Evolutionary conservation across 2,888 invertebrate species (phyloP).

Genomic region (Taenaris catops): DNA sequence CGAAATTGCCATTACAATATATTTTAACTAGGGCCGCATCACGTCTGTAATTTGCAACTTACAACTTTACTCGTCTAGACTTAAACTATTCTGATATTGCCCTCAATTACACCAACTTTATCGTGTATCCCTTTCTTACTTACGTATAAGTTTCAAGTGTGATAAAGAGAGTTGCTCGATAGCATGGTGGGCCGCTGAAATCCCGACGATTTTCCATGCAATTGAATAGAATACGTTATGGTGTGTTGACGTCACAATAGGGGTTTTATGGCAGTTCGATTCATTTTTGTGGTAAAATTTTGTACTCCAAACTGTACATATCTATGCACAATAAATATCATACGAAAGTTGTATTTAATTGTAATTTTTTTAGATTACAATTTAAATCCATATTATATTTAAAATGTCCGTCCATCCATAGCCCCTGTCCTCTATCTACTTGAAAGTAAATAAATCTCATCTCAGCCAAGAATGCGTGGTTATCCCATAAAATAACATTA

Average conservation of each 20-base stretch:
- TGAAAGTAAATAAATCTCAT: constrained; percentile 33
- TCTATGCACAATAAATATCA: too few relatives aligned
- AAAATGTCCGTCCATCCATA: too few relatives aligned
- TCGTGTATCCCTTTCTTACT: constrained; percentile 36
- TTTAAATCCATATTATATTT: too few relatives aligned
- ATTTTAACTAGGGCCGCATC: constrained; percentile 49
- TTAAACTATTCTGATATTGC: constrained; percentile 69
- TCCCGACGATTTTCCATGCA: constrained; percentile 70
- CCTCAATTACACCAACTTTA: constrained; percentile 55
- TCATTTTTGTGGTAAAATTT: constrained; percentile 20
- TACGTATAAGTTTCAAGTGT: constrained; percentile 14
- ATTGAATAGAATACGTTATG: constrained; percentile 71
- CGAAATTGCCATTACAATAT: constrained; percentile 48
- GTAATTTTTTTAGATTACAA: too few relatives aligned
- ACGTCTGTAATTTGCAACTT: constrained; percentile 60
- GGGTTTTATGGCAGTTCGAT: constrained; percentile 44
- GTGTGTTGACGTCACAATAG: constrained; percentile 57
- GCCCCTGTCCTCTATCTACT: constrained; percentile 2
- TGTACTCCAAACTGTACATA: neutral
- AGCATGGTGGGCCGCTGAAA: constrained; percentile 52
- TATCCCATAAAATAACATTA: constrained; percentile 36
- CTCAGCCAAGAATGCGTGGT: constrained; percentile 31
- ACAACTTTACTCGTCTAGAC: constrained; percentile 68
- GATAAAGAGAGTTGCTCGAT: constrained; percentile 33
- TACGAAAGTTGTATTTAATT: too few relatives aligned